Evolutionary conservation across 2,797 vertebrate species (phyloP), one percentile per base, ranked within the genome.

Genomic region (Lepilemur septentrionalis): DNA sequence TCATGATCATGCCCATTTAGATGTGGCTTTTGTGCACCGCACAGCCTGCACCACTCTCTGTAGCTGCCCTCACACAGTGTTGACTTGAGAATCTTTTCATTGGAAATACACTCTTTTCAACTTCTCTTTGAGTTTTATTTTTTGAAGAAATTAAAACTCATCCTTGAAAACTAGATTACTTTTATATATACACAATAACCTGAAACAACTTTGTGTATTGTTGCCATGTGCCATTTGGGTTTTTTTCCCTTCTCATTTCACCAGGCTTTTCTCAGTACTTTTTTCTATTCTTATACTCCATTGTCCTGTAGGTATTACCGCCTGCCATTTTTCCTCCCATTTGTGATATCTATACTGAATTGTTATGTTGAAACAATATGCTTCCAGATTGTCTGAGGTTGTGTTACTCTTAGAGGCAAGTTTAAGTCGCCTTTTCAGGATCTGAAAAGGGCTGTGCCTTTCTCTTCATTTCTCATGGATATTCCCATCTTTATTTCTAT

Each of bases 81-180:
- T n/a, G 43, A 14, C 41, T 61, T 72, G 11, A 59, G 63, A 48
- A 12, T 35, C 63, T 79, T 92, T 52, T 52, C 48, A 3, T 5
- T 81, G 46, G 25, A n/a, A 67, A 18, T 63, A 4, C 4, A 12
- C 50, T 59, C 28, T 89, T 95, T 63, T 57, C 32, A 28, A 23
- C 9, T 55, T 75, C 41, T 13, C 72, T 93, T 57, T 80, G 46
- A 72, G 20, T 79, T 81, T 90, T 50, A 23, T 59, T 88, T 93
- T 69, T 76, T 30, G 69, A 48, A 90, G 32, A 55, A 91, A 76
- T 55, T 55, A 89, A 85, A 94, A 85, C 48, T 82, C 32, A 79
- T 52, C 67, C 72, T 70, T 83, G 30, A 91, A 84, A 84, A 67
- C n/a, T 67, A 67, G 7, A 67, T n/a, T n/a, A 18, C 15, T 20